phyloP scores from a whole-genome alignment of 35 echinoderm and acorn worm genomes.

The Chiridota heheva region DNA sequence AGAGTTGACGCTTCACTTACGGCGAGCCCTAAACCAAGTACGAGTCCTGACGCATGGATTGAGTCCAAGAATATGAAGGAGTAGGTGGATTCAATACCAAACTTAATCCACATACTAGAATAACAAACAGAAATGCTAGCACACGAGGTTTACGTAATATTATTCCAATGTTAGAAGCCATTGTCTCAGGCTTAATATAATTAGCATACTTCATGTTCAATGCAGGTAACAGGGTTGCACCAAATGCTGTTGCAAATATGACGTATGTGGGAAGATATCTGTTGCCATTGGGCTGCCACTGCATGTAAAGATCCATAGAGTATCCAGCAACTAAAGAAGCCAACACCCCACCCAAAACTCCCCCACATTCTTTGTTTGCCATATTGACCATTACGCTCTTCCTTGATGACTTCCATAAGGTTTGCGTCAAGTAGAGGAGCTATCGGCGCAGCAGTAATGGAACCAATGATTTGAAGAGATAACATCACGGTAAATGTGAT shows the following conservation, averaged over 20 bases:
- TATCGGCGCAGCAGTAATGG: conserved; percentile 18
- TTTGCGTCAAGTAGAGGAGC: conserved; percentile 36
- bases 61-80: conserved; percentile 66
- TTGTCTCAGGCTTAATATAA: conserved; percentile 41
- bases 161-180: conserved; percentile 18
- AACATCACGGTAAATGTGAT: conserved; percentile 43
- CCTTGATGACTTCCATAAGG: conserved; percentile 44
- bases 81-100: conserved; percentile 55
- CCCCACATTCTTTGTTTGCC: conserved; percentile 78
- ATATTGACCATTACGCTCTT: conserved; percentile 40
- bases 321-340: conserved; percentile 45
- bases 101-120: conserved; percentile 49
- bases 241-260: conserved; percentile 18
- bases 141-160: conserved; percentile 34
- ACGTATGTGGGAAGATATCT: conserved; percentile 54
- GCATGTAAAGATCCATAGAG: conserved; percentile 41
- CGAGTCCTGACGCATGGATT: conserved; percentile 19
- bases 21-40: conserved; percentile 67
- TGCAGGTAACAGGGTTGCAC: conserved; percentile 25
- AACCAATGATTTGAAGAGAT: background rate
- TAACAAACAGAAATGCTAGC: conserved; percentile 39
- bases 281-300: conserved; percentile 36
- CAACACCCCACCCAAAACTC: conserved; percentile 53
- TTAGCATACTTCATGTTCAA: conserved; percentile 38
- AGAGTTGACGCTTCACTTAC: conserved; percentile 52